Conservation (phyloP, 2,113 vertebrate species). For the Hyla sarda region DNA sequence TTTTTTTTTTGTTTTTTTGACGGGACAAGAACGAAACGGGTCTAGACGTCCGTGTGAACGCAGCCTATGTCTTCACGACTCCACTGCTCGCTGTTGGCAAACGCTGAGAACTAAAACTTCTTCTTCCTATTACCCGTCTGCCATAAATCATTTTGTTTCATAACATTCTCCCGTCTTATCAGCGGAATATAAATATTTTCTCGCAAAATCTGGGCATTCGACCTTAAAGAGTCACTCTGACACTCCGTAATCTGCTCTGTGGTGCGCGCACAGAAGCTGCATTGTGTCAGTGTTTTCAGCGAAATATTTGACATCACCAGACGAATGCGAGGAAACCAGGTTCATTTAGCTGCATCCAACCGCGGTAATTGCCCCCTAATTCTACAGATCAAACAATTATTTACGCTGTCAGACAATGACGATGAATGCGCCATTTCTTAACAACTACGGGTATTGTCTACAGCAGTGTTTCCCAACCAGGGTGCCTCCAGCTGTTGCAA, state of each 20-base stretch:
- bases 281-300: slow-evolving; percentile 8
- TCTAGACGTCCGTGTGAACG: too few relatives aligned
- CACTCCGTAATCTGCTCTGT: slow-evolving; percentile 12
- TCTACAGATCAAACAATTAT: neutral
- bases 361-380: slow-evolving; percentile 9
- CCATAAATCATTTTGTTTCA: slow-evolving; percentile 23
- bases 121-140: slow-evolving; percentile 10
- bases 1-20: too few relatives aligned
- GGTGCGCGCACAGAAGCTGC: neutral
- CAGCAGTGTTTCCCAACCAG: too few relatives aligned
- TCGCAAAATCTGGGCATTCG: neutral
- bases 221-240: slow-evolving; percentile 5
- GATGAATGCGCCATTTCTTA: neutral
- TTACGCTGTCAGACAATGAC: neutral
- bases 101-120: neutral
- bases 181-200: slow-evolving; percentile 19
- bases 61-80: neutral
- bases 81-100: too few relatives aligned
- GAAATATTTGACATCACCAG: slow-evolving; percentile 19
- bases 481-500: too few relatives aligned
- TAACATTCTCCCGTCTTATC: slow-evolving; percentile 26
- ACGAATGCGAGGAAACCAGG: slow-evolving; percentile 14
- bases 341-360: slow-evolving; percentile 25
- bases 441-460: neutral
- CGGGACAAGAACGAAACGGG: too few relatives aligned